Evolutionary conservation across 2,888 invertebrate species (phyloP), one percentile per base, ranked within the genome.

Genomic region (Prenolepis imparis): DNA sequence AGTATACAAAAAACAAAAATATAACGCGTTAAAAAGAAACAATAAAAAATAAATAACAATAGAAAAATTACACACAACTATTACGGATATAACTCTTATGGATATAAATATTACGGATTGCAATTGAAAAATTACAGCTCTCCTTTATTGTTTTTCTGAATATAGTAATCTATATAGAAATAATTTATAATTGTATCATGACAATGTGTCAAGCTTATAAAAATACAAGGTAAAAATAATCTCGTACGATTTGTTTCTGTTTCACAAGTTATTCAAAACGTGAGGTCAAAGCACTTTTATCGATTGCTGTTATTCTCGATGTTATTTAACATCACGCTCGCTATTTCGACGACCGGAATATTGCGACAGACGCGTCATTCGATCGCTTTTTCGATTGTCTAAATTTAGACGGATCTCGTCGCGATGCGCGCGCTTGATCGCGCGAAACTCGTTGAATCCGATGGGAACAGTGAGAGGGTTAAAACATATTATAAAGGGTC

Each of bases 381-480:
- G 36, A 55, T 6, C 70, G 36, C 18, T 32, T 68, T 61, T 68
- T 41, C 70, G 75, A 48, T 63, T 61, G 83, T 87, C 83, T 89
- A 90, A 91, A 91, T 91, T 91, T 89, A 89, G 88, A 88, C 83
- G 86, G 86, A 84, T 86, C 36, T 39, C 36, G 48, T 64, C 74
- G 83, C 64, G 66, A 36, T 83, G 82, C 80, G 72, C 84, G 64
- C 80, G 83, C 85, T 84, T 82, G 81, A 87, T 91, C 88, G 89
- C 90, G 89, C 89, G 87, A 91, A 90, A 92, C 90, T 91, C 92
- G 90, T 90, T 92, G 91, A 92, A 90, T 90, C 88, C 89, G 88
- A 87, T 80, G 78, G 72, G 82, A 84, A 64, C 66, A 61, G 52
- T 75, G 48, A 84, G 68, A 70, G 75, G 68, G 81, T 72, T 63